These are phyloP conservation scores for Lampropteryx suffumata DNA, from an alignment of 2,888 invertebrate species.

Conservation along the genomic window DNA sequence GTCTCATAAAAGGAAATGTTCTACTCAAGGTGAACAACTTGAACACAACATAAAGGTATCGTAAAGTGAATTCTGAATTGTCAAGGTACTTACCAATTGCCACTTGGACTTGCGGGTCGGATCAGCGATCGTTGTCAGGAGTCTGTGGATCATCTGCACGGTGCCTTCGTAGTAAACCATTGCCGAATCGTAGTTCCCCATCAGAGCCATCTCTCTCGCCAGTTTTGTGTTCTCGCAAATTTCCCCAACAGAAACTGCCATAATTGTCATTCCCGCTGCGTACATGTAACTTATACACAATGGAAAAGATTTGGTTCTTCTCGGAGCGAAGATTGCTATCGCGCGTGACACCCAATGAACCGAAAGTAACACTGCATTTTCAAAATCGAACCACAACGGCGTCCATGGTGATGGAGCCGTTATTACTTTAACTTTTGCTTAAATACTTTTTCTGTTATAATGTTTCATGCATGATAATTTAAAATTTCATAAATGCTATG, in stretches of 20 bases:
- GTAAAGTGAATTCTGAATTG: slow-evolving; percentile 24
- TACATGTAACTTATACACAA: slow-evolving; percentile 70
- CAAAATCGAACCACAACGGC: slow-evolving; percentile 49
- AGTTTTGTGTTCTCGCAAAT: slow-evolving; percentile 97
- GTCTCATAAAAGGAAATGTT: slow-evolving; percentile 71
- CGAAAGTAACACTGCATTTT: slow-evolving; percentile 67
- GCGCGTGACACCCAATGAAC: slow-evolving; percentile 66
- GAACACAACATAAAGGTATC: slow-evolving; percentile 11
- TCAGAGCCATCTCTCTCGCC: slow-evolving; percentile 96
- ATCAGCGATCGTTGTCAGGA: slow-evolving; percentile 91
- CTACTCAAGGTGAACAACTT: slow-evolving; percentile 65
- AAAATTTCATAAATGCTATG: slow-evolving; percentile 52
- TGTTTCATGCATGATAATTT: slow-evolving; percentile 55
- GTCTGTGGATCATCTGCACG: slow-evolving; percentile 94
- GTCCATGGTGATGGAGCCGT: slow-evolving; percentile 41
- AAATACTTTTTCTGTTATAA: slow-evolving; percentile 2
- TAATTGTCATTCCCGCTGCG: slow-evolving; percentile 87
- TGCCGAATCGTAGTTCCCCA: slow-evolving; percentile 97
- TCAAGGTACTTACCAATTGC: slow-evolving; percentile 87
- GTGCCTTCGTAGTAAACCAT: slow-evolving; percentile 96
- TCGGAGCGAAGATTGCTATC: slow-evolving; percentile 54
- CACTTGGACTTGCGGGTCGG: slow-evolving; percentile 93
- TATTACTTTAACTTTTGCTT: slow-evolving; percentile 41
- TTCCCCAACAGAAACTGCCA: slow-evolving; percentile 95
- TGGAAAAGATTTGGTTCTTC: slow-evolving; percentile 56